Conservation (phyloP, 2,113 vertebrate genomes). For the Pluvialis apricaria region DNA sequence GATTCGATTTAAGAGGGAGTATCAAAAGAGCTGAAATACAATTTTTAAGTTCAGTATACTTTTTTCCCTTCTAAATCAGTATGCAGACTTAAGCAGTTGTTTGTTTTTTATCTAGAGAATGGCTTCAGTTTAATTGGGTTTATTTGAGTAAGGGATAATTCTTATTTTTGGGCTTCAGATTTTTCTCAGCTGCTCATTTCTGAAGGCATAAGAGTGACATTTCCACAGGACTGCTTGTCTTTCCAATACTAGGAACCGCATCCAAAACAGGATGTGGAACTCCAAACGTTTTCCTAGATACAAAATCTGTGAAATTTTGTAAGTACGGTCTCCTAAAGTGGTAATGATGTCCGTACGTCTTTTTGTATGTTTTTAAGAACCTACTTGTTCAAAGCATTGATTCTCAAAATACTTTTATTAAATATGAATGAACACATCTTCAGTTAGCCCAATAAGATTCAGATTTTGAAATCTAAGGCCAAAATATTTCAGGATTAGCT, state of each 20-base stretch:
- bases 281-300: not conserved
- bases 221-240: not conserved
- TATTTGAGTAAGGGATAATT: not conserved
- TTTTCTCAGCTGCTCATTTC: not conserved
- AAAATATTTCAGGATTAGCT: not conserved
- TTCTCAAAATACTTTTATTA: not conserved
- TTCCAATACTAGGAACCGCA: not conserved
- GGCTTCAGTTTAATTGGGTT: not conserved
- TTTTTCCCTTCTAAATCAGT: not conserved
- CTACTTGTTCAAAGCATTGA: not conserved
- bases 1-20: not conserved
- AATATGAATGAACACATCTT: not conserved
- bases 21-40: not conserved
- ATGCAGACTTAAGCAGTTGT: not conserved
- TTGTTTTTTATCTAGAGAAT: not conserved
- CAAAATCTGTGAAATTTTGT: not conserved
- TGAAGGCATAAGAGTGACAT: not conserved
- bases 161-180: not conserved
- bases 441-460: not conserved
- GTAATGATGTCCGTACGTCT: fast-evolving
- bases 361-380: not conserved
- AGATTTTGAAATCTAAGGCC: not conserved
- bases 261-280: not conserved
- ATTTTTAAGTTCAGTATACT: not conserved
- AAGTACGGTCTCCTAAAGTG: not conserved